Percentiles rank a stretch among this genome's conserved stretches.
These are phyloP conservation scores for Netelia fuscicornis DNA, from an alignment of 2,888 invertebrate species.

Conservation along the genomic window DNA sequence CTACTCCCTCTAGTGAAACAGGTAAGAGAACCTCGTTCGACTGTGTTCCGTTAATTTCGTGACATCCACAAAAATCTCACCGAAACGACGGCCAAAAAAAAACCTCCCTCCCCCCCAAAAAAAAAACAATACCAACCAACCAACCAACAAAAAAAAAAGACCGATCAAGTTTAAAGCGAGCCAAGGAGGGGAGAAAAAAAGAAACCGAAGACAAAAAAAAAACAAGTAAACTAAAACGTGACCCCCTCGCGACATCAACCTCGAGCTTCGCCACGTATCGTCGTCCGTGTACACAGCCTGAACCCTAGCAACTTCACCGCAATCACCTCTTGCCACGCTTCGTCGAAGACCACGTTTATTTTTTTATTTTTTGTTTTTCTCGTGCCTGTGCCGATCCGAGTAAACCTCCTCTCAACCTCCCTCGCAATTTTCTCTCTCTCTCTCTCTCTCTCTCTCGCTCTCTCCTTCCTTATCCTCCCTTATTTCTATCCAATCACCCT, in stretches of 20 bases:
- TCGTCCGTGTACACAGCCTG: conserved; percentile 38
- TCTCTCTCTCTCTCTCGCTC: neutral
- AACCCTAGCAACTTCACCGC: conserved; percentile 22
- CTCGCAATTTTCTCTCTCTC: neutral
- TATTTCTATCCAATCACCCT: neutral
- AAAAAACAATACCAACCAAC: neutral
- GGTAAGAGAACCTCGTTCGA: conserved; percentile 87
- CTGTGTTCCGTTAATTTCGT: conserved; percentile 50
- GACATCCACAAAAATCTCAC: conserved; percentile 43
- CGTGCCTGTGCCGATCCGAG: conserved; percentile 37
- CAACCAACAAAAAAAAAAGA: neutral
- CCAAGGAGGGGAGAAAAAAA: neutral
- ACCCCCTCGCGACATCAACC: conserved; percentile 4
- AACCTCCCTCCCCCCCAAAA: neutral
- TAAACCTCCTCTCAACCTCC: neutral
- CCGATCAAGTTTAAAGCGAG: neutral
- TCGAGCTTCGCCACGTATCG: conserved; percentile 1
- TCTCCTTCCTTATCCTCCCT: neutral
- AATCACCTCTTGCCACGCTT: conserved; percentile 34
- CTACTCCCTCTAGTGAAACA: conserved; percentile 97
- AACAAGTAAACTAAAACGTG: conserved; percentile 1
- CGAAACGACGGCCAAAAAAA: conserved; percentile 19
- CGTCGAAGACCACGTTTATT: neutral
- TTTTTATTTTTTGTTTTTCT: neutral
- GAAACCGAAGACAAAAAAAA: conserved; percentile 5